Conservation (phyloP, 2,113 vertebrate species). For the Erythrocebus patas region DNA sequence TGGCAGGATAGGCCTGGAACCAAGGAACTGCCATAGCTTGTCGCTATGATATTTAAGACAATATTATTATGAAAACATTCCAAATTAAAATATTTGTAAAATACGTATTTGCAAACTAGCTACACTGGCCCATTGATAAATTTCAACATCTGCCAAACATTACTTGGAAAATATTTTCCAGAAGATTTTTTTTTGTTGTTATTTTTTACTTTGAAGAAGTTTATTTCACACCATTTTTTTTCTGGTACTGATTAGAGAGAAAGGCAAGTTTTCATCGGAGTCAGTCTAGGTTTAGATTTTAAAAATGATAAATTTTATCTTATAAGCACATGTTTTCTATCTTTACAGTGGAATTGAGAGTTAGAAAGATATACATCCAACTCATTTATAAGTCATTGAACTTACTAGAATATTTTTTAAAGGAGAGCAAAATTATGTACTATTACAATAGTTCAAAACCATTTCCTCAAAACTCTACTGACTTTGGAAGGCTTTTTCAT, state of each 20-base stretch:
- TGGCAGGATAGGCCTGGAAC: neutral
- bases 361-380: neutral
- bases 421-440: neutral
- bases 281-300: neutral
- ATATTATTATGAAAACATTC: neutral
- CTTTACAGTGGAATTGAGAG: neutral
- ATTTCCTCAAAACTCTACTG: neutral
- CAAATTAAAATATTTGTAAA: neutral
- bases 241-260: neutral
- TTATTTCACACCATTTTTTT: neutral
- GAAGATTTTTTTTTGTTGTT: neutral
- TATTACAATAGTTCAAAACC: neutral
- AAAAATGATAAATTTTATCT: neutral
- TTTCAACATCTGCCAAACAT: neutral
- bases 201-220: neutral
- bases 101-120: neutral
- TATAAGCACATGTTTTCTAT: neutral
- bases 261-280: neutral
- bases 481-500: neutral
- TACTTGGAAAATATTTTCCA: neutral
- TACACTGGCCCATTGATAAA: neutral
- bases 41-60: neutral
- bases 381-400: neutral
- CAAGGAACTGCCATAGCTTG: neutral
- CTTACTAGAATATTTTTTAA: neutral